Base-by-base conservation (phyloP, 2,797 vertebrate genomes). In the Periparus ater region DNA sequence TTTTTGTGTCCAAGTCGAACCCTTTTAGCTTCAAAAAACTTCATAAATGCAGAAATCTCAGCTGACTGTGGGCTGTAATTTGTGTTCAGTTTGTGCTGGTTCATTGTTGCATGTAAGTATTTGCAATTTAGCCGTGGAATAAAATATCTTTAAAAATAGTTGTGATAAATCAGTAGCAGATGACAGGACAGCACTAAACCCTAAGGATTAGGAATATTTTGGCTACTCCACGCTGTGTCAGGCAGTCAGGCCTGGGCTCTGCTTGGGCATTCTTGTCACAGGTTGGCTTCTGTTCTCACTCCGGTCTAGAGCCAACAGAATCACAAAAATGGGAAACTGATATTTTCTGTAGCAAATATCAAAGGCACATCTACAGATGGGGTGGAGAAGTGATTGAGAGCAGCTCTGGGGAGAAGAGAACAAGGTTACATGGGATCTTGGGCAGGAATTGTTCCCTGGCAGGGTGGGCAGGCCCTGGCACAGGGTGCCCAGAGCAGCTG, bases 361-460 rank as follows among this genome's bases (percentile, higher is more conserved):
- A 27, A 60, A 54, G 30, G 68, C 8, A 47, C 25, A 11, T 30
- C 17, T 47, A 19, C n/a, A 40, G 25, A 7, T 32, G 36, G 16
- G 16, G 18, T 42, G 36, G 15, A 42, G 18, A 27, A 27, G 22
- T 17, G 9, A 20, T 11, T 7, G 18, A 75, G 55, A 44, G 13
- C 32, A 75, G 48, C 22, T 26, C 18, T 42, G 70, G 8, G 29
- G 53, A 63, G 38, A 51, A n/a, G n/a, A 73, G 27, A 22, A 10
- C 19, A 34, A 21, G 22, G 4, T 0, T 29, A 3, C 22, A 2
- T 36, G 48, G 22, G 55, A 55, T 17, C 0, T 36, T 17, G 48
- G 62, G 4, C 1, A 55, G 62, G 27, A 68, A 68, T 61, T 48
- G 8, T 23, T 61, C 11, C 17, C 86, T 80, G 70, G 4, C 1